A percentile compares a stretch with the other conserved stretches of the same genome.
Conservation (phyloP, 1,140 invertebrate genomes). For the Panagrolaimus sp. region DNA sequence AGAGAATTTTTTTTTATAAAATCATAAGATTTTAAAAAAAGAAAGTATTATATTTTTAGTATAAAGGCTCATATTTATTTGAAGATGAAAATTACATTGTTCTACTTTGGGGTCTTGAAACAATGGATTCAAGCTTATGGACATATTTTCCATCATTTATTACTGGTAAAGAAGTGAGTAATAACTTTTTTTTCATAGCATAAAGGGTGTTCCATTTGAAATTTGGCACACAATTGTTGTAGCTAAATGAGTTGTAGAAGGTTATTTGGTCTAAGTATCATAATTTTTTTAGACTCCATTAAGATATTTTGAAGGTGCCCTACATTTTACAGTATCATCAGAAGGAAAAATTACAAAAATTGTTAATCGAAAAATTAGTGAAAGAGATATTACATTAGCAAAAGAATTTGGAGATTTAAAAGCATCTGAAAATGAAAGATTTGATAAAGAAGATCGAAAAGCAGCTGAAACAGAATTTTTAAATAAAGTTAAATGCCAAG, state of each 20-base stretch:
- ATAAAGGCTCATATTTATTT: conserved; percentile 3
- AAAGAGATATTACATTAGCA: conserved; percentile 19
- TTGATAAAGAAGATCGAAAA: conserved; percentile 19
- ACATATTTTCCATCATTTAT: conserved; percentile 25
- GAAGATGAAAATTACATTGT: conserved; percentile 6
- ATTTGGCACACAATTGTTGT: neutral
- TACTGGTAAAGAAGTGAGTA: conserved; percentile 22
- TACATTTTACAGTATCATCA: conserved; percentile 21
- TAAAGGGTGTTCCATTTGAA: no score
- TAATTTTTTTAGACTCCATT: conserved; percentile 6
- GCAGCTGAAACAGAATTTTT: neutral
- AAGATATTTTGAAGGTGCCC: conserved; percentile 18
- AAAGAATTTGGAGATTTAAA: conserved; percentile 24
- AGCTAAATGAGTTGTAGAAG: neutral
- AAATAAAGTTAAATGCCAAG: neutral
- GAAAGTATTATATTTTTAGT: no score
- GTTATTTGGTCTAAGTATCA: no score
- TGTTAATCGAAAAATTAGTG: conserved; percentile 21
- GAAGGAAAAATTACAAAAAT: conserved; percentile 25
- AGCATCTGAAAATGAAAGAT: conserved; percentile 5
- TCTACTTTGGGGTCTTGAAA: neutral
- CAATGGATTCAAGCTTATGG: conserved; percentile 1
- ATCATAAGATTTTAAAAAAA: no score
- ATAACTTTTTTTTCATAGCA: no score
- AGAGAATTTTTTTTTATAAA: no score